These are phyloP conservation scores for Typhlomys cinereus DNA, from an alignment of 2,113 vertebrate genomes.

Conservation along the genomic window DNA sequence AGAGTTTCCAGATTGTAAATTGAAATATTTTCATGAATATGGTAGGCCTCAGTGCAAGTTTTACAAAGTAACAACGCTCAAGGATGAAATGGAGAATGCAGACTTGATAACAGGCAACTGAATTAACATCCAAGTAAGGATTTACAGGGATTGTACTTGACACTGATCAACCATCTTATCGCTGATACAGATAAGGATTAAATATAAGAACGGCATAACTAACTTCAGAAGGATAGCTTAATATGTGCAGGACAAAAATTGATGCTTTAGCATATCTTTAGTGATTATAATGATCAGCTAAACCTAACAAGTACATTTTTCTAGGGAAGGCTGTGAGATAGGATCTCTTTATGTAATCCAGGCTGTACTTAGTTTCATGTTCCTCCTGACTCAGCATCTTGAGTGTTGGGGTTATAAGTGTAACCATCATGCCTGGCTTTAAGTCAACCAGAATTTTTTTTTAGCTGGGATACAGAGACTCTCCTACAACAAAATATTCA, in stretches of 20 bases:
- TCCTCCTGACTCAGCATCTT: not conserved
- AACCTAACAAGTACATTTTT: not conserved
- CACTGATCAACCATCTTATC: constrained; percentile 64
- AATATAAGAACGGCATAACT: constrained; percentile 32
- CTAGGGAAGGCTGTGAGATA: not conserved
- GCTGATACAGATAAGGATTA: constrained; percentile 62
- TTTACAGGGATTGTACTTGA: constrained; percentile 52
- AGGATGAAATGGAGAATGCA: constrained; percentile 27
- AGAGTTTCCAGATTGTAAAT: not conserved
- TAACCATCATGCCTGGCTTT: not conserved
- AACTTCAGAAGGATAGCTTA: constrained; percentile 29
- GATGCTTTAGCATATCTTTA: constrained; percentile 41
- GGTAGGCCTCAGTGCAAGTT: not conserved
- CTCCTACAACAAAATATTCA: not conserved
- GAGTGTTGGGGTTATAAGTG: not conserved
- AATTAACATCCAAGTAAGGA: constrained; percentile 55
- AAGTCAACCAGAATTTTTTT: constrained; percentile 34
- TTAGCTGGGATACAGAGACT: constrained; percentile 22
- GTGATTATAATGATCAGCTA: not conserved
- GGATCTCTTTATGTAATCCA: not conserved
- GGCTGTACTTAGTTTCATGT: not conserved
- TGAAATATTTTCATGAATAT: not conserved
- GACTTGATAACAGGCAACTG: not conserved
- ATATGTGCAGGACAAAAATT: constrained; percentile 49
- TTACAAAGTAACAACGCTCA: not conserved